Evolutionary conservation across 2,113 vertebrate genomes (phyloP).

Genomic region (Cavia porcellus): DNA sequence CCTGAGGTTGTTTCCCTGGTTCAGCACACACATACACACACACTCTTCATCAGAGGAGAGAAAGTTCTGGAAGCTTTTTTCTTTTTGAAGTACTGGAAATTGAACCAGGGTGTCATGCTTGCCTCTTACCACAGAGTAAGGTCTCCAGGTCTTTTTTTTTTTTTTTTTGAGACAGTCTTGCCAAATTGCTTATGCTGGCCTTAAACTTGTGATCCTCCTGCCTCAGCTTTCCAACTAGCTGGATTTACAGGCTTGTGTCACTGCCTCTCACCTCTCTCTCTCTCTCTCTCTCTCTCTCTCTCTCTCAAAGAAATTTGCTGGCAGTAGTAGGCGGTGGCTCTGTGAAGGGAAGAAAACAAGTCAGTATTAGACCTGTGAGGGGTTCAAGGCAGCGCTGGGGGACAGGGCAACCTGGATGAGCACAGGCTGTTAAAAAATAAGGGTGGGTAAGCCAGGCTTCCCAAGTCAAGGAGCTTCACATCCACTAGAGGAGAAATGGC

Average conservation of each 20-base stretch:
- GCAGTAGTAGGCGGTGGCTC: background rate
- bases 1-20: background rate
- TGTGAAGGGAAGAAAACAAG: background rate
- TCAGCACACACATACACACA: background rate
- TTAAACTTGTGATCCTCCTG: background rate
- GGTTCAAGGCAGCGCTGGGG: background rate
- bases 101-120: background rate
- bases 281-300: background rate
- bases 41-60: background rate
- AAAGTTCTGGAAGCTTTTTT: background rate
- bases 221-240: background rate
- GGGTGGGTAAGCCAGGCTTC: background rate
- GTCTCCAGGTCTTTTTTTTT: background rate
- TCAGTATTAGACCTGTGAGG: background rate
- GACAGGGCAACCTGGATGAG: background rate
- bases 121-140: background rate
- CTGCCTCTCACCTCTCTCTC: no score
- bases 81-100: background rate
- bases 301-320: background rate
- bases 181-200: background rate
- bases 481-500: background rate
- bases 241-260: background rate
- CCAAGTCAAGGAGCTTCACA: background rate
- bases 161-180: background rate
- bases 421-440: background rate